phyloP scores from a whole-genome alignment of 2,113 vertebrate species.

The Eublepharis macularius region DNA sequence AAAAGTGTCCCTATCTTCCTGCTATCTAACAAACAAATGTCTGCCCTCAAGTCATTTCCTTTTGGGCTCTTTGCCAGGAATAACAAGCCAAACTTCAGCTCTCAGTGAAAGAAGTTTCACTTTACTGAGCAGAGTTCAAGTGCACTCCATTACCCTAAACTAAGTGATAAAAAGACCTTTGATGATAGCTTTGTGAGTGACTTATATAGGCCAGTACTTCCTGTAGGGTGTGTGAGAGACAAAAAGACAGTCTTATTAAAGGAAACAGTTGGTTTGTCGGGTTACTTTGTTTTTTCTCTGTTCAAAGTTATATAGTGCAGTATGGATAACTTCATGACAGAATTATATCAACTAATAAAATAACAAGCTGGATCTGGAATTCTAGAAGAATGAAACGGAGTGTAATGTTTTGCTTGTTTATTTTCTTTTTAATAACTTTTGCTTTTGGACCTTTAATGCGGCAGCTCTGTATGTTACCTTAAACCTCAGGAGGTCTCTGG shows the following conservation, averaged over 20 bases:
- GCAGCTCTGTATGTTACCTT: too few species aligned
- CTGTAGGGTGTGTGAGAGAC: conserved; percentile 28
- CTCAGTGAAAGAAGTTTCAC: conserved; percentile 74
- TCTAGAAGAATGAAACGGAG: neutral
- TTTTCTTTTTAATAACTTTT: too few species aligned
- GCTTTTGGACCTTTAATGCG: too few species aligned
- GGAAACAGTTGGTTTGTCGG: conserved; percentile 66
- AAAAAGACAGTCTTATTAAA: conserved; percentile 45
- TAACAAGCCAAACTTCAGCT: conserved; percentile 75
- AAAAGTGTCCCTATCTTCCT: conserved; percentile 62
- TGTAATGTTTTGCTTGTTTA: too few species aligned
- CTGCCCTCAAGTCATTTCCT: conserved; percentile 69
- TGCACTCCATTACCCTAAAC: conserved; percentile 69
- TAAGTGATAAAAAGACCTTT: conserved; percentile 78
- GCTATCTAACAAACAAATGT: conserved; percentile 67
- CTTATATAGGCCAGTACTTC: conserved; percentile 63
- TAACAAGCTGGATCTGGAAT: neutral
- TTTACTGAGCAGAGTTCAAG: conserved; percentile 71
- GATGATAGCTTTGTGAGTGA: conserved; percentile 72
- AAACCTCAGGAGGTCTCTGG: too few species aligned
- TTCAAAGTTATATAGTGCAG: conserved; percentile 49
- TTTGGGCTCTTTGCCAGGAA: conserved; percentile 76
- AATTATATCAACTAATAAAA: conserved; percentile 24
- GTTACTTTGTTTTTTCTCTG: conserved; percentile 48
- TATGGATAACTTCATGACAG: conserved; percentile 49